Evolutionary conservation across 2,797 vertebrate species (phyloP).

Genomic region (Cottoperca gobio): DNA sequence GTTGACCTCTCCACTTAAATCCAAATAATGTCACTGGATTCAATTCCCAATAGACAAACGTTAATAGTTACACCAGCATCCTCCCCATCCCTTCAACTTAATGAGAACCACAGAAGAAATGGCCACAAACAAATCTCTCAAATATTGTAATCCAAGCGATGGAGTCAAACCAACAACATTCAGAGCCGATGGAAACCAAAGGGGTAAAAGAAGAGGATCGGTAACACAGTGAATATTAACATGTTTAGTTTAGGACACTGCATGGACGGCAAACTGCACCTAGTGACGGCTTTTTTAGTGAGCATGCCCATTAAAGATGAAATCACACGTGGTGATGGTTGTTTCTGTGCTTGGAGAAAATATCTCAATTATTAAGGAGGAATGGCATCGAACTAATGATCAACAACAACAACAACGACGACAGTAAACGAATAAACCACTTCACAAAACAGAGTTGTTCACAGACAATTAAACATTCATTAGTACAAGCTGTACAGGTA

Average conservation of each 20-base stretch:
- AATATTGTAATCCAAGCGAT: conserved; percentile 70
- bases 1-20: conserved; percentile 15
- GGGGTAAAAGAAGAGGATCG: conserved; percentile 62
- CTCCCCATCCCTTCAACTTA: conserved; percentile 58
- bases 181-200: conserved; percentile 76
- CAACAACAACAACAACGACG: too few relatives aligned
- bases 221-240: conserved; percentile 65
- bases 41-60: conserved; percentile 3
- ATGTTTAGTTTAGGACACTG: conserved; percentile 71
- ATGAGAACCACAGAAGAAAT: conserved; percentile 64
- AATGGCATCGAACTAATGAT: conserved; percentile 58
- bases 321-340: conserved; percentile 75
- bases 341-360: conserved; percentile 79
- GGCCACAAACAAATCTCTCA: conserved; percentile 51
- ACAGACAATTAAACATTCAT: conserved; percentile 47
- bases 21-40: conserved; percentile 33
- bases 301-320: conserved; percentile 81
- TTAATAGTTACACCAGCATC: conserved; percentile 37
- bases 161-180: conserved; percentile 76
- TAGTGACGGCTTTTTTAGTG: conserved; percentile 74
- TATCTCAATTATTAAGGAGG: conserved; percentile 66
- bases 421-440: conserved; percentile 35
- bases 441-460: conserved; percentile 44
- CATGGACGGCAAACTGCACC: conserved; percentile 74
- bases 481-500: conserved; percentile 45